phyloP scores from a whole-genome alignment of 2,113 vertebrate species.

The Elgaria multicarinata region DNA sequence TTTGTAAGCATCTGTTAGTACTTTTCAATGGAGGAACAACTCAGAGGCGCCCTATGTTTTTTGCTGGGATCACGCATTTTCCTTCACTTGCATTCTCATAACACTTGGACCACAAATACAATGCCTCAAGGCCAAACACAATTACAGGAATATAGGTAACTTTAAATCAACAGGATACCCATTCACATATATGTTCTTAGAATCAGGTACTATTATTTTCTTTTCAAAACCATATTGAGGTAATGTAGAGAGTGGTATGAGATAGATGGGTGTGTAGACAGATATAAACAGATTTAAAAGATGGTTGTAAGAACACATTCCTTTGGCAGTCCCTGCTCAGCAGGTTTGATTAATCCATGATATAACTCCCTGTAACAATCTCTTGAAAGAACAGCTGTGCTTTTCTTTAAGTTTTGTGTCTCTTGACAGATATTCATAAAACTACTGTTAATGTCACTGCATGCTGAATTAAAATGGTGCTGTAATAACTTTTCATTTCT shows the following conservation, averaged over 20 bases:
- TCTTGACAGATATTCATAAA: conserved; percentile 54
- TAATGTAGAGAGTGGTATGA: background rate
- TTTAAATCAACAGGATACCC: background rate
- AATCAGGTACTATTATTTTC: background rate
- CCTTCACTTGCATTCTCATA: background rate
- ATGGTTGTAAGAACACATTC: conserved; percentile 10
- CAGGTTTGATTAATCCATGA: conserved; percentile 1
- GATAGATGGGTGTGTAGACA: no score
- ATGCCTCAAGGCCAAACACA: background rate
- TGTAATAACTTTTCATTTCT: conserved; percentile 35
- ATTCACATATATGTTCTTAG: background rate
- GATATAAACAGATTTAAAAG: background rate
- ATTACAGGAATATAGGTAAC: background rate
- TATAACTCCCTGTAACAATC: conserved; percentile 29
- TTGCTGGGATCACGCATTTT: background rate
- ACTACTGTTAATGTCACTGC: conserved; percentile 65
- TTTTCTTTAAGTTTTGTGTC: conserved; percentile 39
- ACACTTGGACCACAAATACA: background rate
- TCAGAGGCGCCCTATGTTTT: background rate
- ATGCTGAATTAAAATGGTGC: conserved; percentile 42
- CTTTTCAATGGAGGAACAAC: background rate
- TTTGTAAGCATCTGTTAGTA: conserved; percentile 13
- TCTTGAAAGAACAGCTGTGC: conserved; percentile 48
- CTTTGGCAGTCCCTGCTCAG: background rate
- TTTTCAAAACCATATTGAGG: background rate